These are phyloP conservation scores for Falco biarmicus DNA, from an alignment of 2,797 vertebrate species.

Conservation along the genomic window DNA sequence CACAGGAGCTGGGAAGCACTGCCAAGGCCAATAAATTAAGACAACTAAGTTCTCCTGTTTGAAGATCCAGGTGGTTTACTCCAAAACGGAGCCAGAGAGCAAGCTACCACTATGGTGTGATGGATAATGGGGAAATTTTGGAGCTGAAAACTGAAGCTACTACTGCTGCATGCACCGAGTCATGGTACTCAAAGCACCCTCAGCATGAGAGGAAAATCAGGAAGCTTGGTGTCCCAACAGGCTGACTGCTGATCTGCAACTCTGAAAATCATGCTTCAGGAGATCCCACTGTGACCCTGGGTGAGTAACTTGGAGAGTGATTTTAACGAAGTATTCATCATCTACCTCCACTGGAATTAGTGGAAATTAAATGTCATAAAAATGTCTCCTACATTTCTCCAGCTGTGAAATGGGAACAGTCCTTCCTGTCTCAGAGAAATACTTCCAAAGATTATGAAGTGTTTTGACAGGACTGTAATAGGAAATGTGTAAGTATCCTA, in stretches of 20 bases:
- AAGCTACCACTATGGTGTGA: background rate
- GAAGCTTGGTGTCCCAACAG: background rate
- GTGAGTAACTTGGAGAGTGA: background rate
- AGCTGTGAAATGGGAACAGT: background rate
- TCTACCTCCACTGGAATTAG: background rate
- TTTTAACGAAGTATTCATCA: background rate
- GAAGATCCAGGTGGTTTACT: background rate
- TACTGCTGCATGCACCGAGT: background rate
- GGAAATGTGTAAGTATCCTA: background rate
- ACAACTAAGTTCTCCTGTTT: background rate
- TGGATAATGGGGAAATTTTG: background rate
- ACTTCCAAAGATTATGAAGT: background rate
- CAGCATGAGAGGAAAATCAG: background rate
- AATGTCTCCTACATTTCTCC: background rate
- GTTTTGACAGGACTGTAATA: background rate
- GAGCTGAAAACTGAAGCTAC: background rate
- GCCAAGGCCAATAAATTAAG: background rate
- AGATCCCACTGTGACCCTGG: background rate
- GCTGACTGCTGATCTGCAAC: background rate
- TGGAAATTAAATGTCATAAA: conserved; percentile 18
- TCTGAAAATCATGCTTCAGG: background rate
- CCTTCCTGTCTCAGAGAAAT: background rate
- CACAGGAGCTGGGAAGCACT: background rate
- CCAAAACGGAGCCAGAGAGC: background rate
- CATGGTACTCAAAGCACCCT: background rate